Base-by-base conservation (phyloP, 2,888 invertebrate genomes). In the Gastrophysa polygoni region DNA sequence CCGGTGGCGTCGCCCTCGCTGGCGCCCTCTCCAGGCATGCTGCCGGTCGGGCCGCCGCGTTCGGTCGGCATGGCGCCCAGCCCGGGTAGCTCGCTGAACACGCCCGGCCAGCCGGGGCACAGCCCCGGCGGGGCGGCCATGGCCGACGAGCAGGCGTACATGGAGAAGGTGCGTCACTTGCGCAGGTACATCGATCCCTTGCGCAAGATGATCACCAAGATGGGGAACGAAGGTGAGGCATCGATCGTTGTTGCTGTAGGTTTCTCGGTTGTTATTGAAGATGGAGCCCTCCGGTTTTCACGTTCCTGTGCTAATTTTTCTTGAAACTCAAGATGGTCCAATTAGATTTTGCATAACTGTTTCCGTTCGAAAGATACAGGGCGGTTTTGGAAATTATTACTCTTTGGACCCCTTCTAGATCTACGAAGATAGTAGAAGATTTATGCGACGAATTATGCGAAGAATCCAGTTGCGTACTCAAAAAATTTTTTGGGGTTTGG, bases 161-260 rank as follows among this genome's bases (percentile, higher is more conserved):
- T 95, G 57, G 97, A 97, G 77, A 98, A 97, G 82, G 92, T 96
- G 63, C 89, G 94, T 28, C 95, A 96, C 77, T 85, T 98, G 28
- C 93, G 93, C 72, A 95, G 95, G 82, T 98, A 95, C 78, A 95
- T 97, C 70, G 97, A 96, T 74, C 96, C 97, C 0, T 83, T 98
- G 20, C 86, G 93, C 49, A 87, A 93, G 66, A 95, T 96, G 92
- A 94, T 98, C 69, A 90, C 92, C 57, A 87, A 91, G 75, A 91
- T 92, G 84, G 91, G 92, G 76, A 92, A 89, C 78, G 94, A 94
- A 79, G 93, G 93, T 86, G 72, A 83, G 85, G 21, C 18, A 34
- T 8, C 3, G 11, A 3, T 10, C n/a, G 82, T 51, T 59, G 43
- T 51, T 44, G 56, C 21, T 43, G 29, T 29, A 5, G 14, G 11